Base-by-base conservation (phyloP, 2,113 vertebrate species). In the Carettochelys insculpta region DNA sequence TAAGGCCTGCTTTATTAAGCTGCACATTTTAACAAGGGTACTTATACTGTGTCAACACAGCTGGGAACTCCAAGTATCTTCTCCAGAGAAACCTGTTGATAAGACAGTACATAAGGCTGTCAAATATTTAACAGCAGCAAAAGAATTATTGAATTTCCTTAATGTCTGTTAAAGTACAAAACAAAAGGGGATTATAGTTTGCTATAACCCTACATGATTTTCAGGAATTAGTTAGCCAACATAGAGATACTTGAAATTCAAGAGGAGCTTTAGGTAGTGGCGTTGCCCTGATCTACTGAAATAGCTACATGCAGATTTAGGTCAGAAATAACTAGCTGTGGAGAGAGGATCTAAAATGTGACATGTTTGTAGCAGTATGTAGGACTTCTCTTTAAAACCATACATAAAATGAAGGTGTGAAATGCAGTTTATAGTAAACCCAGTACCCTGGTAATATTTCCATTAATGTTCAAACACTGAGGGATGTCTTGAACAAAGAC, bases 401-500 rank as follows among this genome's bases (percentile, higher is more conserved):
- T n/a, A n/a, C 14, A 14, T 43, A 24, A 17, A 53, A 9, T 11
- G 11, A 31, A 41, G 43, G 34, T 56, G 34, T 11, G 22, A 75
- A 73, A 65, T 22, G 41, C 34, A 34, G 34, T 31, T 34, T 27
- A 45, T 75, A 45, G 8, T 45, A 45, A 25, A n/a, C 13, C 9
- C 43, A 5, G 2, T 25, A 0, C 31, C 6, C 14, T 56, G 6
- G 58, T 27, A 82, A 38, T 1, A 1, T 3, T 25, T 25, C 6
- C 2, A 34, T 1, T 56, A 29, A 56, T 75, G 5, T 31, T 86
- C 47, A 86, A 56, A 56, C 71, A 11, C 14, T 0, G 2, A 48
- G 34, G 58, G 3, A 11, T 3, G 19, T 34, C 45, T 93, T 91
- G 75, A 17, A 56, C 45, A 25, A 82, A 75, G 1, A 45, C 71